These are phyloP conservation scores for Coecobrya sp. DNA, from an alignment of 2,888 invertebrate genomes.

Conservation along the genomic window DNA sequence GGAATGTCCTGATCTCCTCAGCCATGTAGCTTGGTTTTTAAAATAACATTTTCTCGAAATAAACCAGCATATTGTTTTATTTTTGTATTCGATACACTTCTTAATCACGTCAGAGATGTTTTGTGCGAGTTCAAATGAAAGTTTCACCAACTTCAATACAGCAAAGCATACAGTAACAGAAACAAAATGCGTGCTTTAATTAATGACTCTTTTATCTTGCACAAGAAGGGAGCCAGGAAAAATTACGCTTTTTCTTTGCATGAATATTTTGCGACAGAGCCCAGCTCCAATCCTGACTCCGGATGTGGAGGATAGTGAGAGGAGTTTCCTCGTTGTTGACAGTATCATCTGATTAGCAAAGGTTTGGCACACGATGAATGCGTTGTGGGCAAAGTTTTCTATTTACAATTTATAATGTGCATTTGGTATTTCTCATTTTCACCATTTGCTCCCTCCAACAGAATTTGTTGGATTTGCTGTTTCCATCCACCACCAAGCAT, in stretches of 20 bases:
- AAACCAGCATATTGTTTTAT: background rate
- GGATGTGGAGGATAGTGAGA: conserved; percentile 41
- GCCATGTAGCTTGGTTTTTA: background rate
- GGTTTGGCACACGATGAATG: conserved; percentile 26
- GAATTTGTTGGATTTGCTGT: background rate
- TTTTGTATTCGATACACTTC: background rate
- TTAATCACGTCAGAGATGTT: background rate
- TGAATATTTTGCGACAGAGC: conserved; percentile 1
- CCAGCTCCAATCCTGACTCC: conserved; percentile 49
- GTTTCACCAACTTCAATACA: background rate
- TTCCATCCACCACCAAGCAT: background rate
- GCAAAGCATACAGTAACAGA: too few species aligned
- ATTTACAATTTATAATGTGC: background rate
- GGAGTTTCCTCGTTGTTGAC: conserved; percentile 49
- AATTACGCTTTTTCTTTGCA: background rate
- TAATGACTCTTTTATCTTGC: background rate
- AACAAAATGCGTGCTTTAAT: conserved; percentile 8
- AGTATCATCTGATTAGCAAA: conserved; percentile 56
- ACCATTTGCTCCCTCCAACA: background rate
- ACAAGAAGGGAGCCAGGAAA: conserved; percentile 18
- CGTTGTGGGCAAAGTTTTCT: background rate
- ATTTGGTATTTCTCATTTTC: conserved; percentile 11
- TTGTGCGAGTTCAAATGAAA: background rate
- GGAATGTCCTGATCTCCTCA: background rate
- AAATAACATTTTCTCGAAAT: conserved; percentile 1